A percentile compares a stretch with the other conserved stretches of the same genome.
These are phyloP conservation scores for Caerostris darwini DNA, from an alignment of 1,140 invertebrate species.

Conservation along the genomic window DNA sequence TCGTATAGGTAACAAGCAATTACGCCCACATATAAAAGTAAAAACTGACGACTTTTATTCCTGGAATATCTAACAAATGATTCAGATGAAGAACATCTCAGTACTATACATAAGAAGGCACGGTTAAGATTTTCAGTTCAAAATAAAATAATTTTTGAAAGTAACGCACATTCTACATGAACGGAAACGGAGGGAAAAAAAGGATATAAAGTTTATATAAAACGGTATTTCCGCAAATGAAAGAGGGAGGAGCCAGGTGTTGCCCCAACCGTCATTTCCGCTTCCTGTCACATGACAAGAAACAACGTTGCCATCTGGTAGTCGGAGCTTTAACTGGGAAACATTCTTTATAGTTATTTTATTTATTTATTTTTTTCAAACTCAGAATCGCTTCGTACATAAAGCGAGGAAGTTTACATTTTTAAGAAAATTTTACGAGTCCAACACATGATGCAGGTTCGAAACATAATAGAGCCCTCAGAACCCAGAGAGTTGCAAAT, in stretches of 20 bases:
- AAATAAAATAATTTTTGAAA: too few relatives aligned
- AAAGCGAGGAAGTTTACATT: slow-evolving; percentile 15
- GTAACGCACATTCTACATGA: too few relatives aligned
- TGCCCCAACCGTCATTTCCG: slow-evolving; percentile 63
- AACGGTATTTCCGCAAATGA: slow-evolving; percentile 1
- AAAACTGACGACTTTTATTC: too few relatives aligned
- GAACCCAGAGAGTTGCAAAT: background rate
- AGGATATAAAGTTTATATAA: background rate
- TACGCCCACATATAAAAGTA: too few relatives aligned
- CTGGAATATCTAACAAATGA: too few relatives aligned
- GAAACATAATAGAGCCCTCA: background rate
- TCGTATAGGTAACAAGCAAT: too few relatives aligned
- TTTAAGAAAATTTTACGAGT: slow-evolving; percentile 55
- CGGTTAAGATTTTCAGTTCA: too few relatives aligned
- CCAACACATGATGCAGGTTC: slow-evolving; percentile 8
- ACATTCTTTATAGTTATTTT: background rate
- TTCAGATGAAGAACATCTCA: too few relatives aligned
- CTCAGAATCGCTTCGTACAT: background rate
- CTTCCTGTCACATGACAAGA: slow-evolving; percentile 63
- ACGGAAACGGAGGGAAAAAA: background rate
- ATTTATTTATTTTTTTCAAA: slow-evolving; percentile 3
- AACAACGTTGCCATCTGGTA: slow-evolving; percentile 64
- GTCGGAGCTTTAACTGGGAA: background rate
- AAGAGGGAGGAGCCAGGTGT: slow-evolving; percentile 57
- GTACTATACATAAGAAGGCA: too few relatives aligned